phyloP scores from a whole-genome alignment of 2,888 invertebrate species.

The Agriopis leucophaearia region DNA sequence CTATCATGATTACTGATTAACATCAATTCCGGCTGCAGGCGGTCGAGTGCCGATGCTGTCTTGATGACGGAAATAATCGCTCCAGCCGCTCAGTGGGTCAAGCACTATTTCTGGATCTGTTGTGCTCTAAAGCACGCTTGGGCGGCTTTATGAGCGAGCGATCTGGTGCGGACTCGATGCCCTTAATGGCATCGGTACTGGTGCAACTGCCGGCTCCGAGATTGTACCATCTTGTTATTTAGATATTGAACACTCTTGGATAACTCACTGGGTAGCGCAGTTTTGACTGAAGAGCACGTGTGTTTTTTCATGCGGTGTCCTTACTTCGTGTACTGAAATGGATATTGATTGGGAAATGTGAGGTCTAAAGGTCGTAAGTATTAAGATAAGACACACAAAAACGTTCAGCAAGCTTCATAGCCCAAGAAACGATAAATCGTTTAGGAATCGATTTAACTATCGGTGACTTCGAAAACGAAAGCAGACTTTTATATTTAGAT shows the following conservation, averaged over 20 bases:
- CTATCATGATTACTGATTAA: conserved; percentile 67
- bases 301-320: neutral
- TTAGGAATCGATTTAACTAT: conserved; percentile 53
- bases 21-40: conserved; percentile 60
- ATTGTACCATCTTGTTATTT: conserved; percentile 41
- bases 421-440: conserved; percentile 45
- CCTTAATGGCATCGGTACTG: conserved; percentile 62
- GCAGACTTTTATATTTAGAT: conserved; percentile 73
- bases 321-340: neutral
- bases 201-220: conserved; percentile 52
- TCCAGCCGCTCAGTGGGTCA: conserved; percentile 84
- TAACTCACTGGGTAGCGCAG: conserved; percentile 17
- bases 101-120: conserved; percentile 81
- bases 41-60: conserved; percentile 59
- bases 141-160: conserved; percentile 69
- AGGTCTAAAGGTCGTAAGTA: neutral
- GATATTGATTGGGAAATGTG: neutral
- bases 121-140: conserved; percentile 76
- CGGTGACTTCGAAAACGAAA: conserved; percentile 55
- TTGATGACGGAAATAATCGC: conserved; percentile 85
- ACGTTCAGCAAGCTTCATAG: conserved; percentile 6
- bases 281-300: conserved; percentile 1
- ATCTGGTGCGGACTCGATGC: conserved; percentile 59
- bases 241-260: conserved; percentile 35
- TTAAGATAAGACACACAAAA: neutral